Conservation (phyloP, 2,113 vertebrate genomes). For the Arizona elegans region DNA sequence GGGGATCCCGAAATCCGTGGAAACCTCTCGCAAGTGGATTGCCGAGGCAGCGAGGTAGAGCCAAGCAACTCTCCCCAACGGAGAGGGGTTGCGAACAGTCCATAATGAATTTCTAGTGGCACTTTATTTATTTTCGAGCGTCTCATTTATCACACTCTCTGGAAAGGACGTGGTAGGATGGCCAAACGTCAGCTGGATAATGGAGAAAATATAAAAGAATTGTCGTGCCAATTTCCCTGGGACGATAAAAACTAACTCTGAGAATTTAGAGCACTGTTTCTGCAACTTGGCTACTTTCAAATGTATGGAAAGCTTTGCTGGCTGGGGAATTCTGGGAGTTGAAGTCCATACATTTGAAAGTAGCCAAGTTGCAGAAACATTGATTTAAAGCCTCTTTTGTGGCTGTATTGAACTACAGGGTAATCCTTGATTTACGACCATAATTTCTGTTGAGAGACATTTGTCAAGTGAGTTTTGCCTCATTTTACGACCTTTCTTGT, state of each 20-base stretch:
- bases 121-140: not conserved
- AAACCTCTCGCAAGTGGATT: no score
- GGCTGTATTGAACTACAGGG: not conserved
- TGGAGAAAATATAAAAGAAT: not conserved
- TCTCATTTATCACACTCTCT: not conserved
- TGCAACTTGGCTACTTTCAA: no score
- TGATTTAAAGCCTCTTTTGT: not conserved
- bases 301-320: no score
- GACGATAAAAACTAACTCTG: not conserved
- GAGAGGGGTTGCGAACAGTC: not conserved
- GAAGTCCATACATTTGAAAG: not conserved
- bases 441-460: not conserved
- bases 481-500: not conserved
- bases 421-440: not conserved
- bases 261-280: not conserved
- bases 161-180: not conserved
- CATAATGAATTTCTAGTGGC: not conserved
- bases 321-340: not conserved
- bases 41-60: no score
- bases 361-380: not conserved
- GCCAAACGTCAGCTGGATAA: not conserved
- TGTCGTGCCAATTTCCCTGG: not conserved
- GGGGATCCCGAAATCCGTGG: no score
- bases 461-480: not conserved
- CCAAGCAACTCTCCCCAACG: not conserved